A percentile compares a stretch with the other conserved stretches of the same genome.
Conservation (phyloP, 2,797 vertebrate species). For the Ataeniobius toweri region DNA sequence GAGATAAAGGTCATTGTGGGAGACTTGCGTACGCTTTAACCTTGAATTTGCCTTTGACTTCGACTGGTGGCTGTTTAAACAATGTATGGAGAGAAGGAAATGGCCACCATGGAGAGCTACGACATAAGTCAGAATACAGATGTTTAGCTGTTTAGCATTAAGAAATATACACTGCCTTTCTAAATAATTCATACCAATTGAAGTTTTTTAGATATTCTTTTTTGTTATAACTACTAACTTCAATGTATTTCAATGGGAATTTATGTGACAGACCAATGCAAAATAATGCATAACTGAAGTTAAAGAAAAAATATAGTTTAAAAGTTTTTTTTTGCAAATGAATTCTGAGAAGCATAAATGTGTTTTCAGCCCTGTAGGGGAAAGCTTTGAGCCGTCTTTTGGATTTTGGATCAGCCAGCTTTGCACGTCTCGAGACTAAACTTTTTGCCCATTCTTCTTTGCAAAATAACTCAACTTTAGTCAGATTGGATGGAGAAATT, state of each 20-base stretch:
- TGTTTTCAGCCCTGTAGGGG: neutral
- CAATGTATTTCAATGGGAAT: neutral
- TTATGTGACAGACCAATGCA: neutral
- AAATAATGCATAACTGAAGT: neutral
- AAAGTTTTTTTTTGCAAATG: neutral
- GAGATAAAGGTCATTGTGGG: slow-evolving; percentile 55
- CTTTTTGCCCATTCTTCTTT: too few species aligned
- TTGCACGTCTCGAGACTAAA: neutral
- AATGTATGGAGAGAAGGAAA: slow-evolving; percentile 40
- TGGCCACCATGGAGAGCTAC: slow-evolving; percentile 10
- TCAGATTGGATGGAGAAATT: neutral
- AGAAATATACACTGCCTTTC: neutral
- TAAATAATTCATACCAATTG: neutral
- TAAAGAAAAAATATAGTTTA: too few species aligned
- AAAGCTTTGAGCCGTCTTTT: neutral
- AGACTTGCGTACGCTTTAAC: slow-evolving; percentile 56
- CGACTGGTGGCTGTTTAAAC: slow-evolving; percentile 35
- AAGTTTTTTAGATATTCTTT: neutral
- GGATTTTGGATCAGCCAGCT: neutral
- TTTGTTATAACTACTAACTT: neutral
- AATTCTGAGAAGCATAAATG: neutral
- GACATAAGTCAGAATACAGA: slow-evolving; percentile 1
- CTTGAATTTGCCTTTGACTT: slow-evolving; percentile 47
- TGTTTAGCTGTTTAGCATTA: neutral
- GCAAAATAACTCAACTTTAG: too few species aligned